These are phyloP conservation scores for Pseudomugil gertrudae DNA, from an alignment of 2,797 vertebrate genomes.

Conservation along the genomic window DNA sequence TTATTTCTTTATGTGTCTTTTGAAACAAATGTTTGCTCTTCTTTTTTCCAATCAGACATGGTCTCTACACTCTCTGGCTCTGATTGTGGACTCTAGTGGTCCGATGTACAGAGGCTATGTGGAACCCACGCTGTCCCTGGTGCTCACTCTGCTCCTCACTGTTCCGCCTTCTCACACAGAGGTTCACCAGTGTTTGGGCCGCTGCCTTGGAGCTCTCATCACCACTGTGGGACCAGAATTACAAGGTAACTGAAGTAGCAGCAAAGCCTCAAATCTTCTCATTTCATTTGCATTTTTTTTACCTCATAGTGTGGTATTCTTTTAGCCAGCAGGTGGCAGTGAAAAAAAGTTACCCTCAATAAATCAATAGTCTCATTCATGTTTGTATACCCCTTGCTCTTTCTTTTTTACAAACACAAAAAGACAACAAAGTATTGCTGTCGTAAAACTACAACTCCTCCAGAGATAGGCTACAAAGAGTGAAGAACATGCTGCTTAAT, in stretches of 20 bases:
- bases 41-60: conserved; percentile 86
- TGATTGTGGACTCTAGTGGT: conserved; percentile 98
- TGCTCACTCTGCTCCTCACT: conserved; percentile 94
- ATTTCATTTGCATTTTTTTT: background rate
- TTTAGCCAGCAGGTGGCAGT: conserved; percentile 61
- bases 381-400: background rate
- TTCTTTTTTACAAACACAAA: background rate
- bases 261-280: conserved; percentile 7
- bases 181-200: conserved; percentile 97
- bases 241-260: conserved; percentile 84
- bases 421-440: background rate
- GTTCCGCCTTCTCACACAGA: conserved; percentile 97
- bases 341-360: conserved; percentile 1
- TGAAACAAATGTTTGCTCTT: background rate
- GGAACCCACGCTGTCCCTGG: conserved; percentile 95
- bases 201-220: conserved; percentile 97
- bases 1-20: background rate
- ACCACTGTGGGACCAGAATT: conserved; percentile 98
- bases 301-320: background rate
- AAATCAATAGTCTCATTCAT: background rate
- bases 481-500: background rate
- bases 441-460: background rate
- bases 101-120: conserved; percentile 99
- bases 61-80: conserved; percentile 96
- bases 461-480: background rate